These are phyloP conservation scores for Dromiciops gliroides DNA, from an alignment of 2,113 vertebrate genomes.

Conservation along the genomic window DNA sequence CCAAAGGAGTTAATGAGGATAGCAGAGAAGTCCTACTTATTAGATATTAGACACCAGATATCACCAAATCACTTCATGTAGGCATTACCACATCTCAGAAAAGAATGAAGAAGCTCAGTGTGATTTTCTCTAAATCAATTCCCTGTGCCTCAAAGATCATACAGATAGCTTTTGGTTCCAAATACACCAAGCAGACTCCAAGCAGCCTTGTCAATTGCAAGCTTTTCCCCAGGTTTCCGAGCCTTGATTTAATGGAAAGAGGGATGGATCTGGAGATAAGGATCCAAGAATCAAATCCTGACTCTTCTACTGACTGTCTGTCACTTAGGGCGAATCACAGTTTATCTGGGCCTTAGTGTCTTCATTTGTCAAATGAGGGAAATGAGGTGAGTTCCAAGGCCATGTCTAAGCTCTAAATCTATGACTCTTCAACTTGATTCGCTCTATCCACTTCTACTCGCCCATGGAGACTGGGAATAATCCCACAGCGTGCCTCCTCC, in stretches of 20 bases:
- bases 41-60: neutral
- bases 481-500: neutral
- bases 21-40: neutral
- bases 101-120: slow-evolving; percentile 4
- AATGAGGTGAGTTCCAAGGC: neutral
- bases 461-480: neutral
- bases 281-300: neutral
- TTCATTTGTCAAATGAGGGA: neutral
- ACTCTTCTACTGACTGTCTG: neutral
- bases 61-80: neutral
- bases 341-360: neutral
- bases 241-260: neutral
- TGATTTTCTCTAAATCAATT: neutral
- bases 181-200: neutral
- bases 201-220: neutral
- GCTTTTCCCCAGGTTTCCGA: neutral
- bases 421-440: neutral
- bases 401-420: neutral
- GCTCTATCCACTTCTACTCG: neutral
- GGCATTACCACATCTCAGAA: slow-evolving; percentile 15
- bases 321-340: neutral
- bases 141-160: neutral
- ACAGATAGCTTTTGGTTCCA: neutral
- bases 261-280: neutral
- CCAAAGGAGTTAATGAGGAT: neutral